Base-by-base conservation (phyloP, 2,797 vertebrate genomes). In the Threskiornis aethiopicus region DNA sequence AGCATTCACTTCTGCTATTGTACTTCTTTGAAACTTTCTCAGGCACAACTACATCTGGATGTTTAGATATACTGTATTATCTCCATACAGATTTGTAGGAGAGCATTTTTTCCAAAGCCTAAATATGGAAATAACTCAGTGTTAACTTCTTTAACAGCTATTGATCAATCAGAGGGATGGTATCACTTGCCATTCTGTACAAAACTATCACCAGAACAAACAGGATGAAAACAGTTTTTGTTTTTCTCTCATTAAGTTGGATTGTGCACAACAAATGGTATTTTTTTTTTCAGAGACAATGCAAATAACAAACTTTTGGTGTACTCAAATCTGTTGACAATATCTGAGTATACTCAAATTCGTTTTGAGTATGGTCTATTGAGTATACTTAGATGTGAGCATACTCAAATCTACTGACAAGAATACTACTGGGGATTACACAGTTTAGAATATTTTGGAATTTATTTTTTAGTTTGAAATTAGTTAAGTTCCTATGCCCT, bases 41-140 rank as follows among this genome's bases (percentile, higher is more conserved):
- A 66, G 33, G 4, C 19, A 11, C 6, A 41, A 4, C 1, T 42
- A 3, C 2, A 6, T 3, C 2, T 31, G 2, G 6, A 26, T 61
- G 4, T 42, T 69, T 54, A 69, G 17, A 25, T 37, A 31, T 4
- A 41, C 10, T 16, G 1, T 18, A 11, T 41, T 57, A 24, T 58
- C 8, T 26, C 42, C 7, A 6, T 13, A 29, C 1, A 51, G 11
- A 3, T 37, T n/a, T 79, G 10, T 54, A 35, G 25, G 3, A n/a
- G 8, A 37, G 1, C 14, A 4, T 29, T 49, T 80, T 75, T 65
- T 49, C 80, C 16, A 24, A 39, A 61, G 4, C 2, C 2, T 51
- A 71, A 71, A 42, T 66, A 37, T 8, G 5, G 17, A 49, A 77
- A 51, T 46, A 88, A 61, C 15, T 79, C 28, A 46, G 5, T 46